Evolutionary conservation across 1,140 invertebrate species (phyloP).

Genomic region (Muscidifurax raptorellus): DNA sequence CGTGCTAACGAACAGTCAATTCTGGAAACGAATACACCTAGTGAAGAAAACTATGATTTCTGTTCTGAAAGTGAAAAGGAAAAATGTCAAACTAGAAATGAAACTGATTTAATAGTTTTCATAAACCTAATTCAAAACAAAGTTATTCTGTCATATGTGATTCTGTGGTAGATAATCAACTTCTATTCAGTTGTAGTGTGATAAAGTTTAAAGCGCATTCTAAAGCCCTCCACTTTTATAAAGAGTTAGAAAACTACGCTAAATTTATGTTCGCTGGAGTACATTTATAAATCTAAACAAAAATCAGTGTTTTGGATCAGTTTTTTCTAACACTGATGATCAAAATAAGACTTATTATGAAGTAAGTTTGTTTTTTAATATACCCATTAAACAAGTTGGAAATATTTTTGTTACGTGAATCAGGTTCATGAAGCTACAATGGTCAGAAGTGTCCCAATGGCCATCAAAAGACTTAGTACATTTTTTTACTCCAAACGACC

Average conservation of each 20-base stretch:
- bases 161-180: slow-evolving; percentile 11
- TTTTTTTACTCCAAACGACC: slow-evolving; percentile 45
- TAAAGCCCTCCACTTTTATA: slow-evolving; percentile 42
- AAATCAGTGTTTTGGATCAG: slow-evolving; percentile 14
- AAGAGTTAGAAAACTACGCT: slow-evolving; percentile 37
- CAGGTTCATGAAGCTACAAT: slow-evolving; percentile 49
- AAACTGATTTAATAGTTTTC: neutral
- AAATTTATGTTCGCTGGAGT: slow-evolving; percentile 46
- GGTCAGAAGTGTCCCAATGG: slow-evolving; percentile 40
- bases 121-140: neutral
- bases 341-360: slow-evolving; percentile 38
- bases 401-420: slow-evolving; percentile 50
- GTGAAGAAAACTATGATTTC: neutral
- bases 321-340: slow-evolving; percentile 44
- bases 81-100: too few species aligned
- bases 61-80: neutral
- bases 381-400: slow-evolving; percentile 26
- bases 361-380: slow-evolving; percentile 38
- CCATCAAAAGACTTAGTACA: slow-evolving; percentile 46
- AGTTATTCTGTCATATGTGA: neutral
- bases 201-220: slow-evolving; percentile 26
- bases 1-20: too few species aligned
- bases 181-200: neutral
- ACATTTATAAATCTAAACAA: slow-evolving; percentile 5
- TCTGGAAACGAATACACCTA: too few species aligned